Percentiles rank a stretch among this genome's conserved stretches.
Evolutionary conservation across 2,113 vertebrate species (phyloP).

Genomic region (Xyliphius kryptos): DNA sequence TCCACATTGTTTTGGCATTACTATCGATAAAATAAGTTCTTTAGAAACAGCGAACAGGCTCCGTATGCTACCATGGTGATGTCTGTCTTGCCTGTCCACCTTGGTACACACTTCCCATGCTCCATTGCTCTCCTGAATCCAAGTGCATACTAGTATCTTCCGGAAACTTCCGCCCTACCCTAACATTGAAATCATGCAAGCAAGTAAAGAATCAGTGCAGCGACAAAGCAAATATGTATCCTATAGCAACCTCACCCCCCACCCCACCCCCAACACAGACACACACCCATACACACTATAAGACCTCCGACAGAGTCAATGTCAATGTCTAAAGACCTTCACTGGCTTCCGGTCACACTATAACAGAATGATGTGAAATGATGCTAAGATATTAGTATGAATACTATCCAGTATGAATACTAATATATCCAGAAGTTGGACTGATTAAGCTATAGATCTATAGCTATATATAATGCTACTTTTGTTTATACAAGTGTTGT

Average conservation of each 20-base stretch:
- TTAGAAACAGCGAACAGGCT: background rate
- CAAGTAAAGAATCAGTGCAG: conserved; percentile 18
- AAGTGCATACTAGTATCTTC: conserved; percentile 10
- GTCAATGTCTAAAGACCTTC: conserved; percentile 2
- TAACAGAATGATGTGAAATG: too few species aligned
- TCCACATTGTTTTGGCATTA: background rate
- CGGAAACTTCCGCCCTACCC: conserved; percentile 17
- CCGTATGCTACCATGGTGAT: conserved; percentile 23
- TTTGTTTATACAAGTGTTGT: too few species aligned
- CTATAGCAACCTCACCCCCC: background rate
- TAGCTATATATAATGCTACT: too few species aligned
- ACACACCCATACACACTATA: background rate
- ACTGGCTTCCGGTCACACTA: background rate
- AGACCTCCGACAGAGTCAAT: conserved; percentile 10
- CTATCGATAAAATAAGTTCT: background rate
- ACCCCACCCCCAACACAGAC: conserved; percentile 35
- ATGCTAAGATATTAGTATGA: too few species aligned
- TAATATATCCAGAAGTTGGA: too few species aligned
- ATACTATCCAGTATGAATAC: too few species aligned
- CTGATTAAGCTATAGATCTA: too few species aligned
- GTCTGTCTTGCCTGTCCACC: conserved; percentile 26
- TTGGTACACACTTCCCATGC: conserved; percentile 35
- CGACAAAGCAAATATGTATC: conserved; percentile 26
- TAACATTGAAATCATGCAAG: conserved; percentile 8
- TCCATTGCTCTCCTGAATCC: conserved; percentile 21